Conservation (phyloP, 1,140 invertebrate genomes). For the Aphaenogaster floridana region DNA sequence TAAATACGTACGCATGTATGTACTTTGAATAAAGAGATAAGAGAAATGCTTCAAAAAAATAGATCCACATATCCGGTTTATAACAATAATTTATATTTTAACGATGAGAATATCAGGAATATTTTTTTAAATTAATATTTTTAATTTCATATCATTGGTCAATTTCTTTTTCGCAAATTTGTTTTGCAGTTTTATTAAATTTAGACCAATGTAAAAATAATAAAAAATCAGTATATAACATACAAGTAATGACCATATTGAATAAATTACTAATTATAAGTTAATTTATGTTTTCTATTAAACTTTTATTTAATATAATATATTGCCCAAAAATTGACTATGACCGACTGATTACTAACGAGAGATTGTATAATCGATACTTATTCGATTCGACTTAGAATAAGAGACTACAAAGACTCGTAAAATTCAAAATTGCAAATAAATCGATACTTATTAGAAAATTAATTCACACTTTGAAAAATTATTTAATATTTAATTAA, state of each 20-base stretch:
- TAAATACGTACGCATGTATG: not conserved
- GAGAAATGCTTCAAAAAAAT: not conserved
- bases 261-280: not conserved
- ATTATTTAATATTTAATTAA: not conserved
- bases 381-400: not conserved
- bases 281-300: slow-evolving; percentile 7
- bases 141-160: not conserved
- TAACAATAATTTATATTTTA: not conserved
- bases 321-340: not conserved
- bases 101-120: not conserved
- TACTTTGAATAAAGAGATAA: slow-evolving; percentile 13
- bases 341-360: not conserved
- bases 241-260: not conserved
- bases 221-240: not conserved
- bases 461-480: not conserved
- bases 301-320: not conserved
- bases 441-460: not conserved
- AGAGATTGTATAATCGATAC: not conserved
- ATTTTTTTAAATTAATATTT: not conserved
- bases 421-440: not conserved
- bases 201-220: not conserved
- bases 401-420: not conserved
- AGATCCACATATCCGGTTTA: not conserved
- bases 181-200: not conserved
- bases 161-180: not conserved